Evolutionary conservation across 2,797 vertebrate genomes (phyloP).

Genomic region (Lepus townsendii): DNA sequence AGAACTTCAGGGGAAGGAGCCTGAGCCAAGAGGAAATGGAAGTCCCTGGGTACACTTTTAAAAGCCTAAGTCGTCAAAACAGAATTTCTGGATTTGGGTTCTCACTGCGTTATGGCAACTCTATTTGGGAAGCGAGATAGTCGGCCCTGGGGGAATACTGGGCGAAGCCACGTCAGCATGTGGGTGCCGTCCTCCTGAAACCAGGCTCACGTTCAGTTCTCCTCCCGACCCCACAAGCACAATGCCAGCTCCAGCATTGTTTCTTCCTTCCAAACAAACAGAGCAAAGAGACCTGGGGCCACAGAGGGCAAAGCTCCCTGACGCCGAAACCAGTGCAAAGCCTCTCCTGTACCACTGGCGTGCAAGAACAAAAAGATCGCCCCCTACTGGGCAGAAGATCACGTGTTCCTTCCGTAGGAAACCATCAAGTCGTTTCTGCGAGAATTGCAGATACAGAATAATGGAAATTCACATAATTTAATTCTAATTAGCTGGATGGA

Average conservation of each 20-base stretch:
- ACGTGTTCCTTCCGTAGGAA: conserved; percentile 48
- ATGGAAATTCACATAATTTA: background rate
- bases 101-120: conserved; percentile 51
- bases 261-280: background rate
- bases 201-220: background rate
- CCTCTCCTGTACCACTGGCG: background rate
- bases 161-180: background rate
- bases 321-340: background rate
- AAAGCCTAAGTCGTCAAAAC: conserved; percentile 66
- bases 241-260: background rate
- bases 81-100: conserved; percentile 60
- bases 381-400: background rate
- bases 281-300: background rate
- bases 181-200: background rate
- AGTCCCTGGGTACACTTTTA: conserved; percentile 59
- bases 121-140: conserved; percentile 68
- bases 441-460: background rate
- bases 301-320: background rate
- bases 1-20: background rate
- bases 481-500: background rate
- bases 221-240: background rate
- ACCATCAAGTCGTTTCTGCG: background rate
- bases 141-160: background rate
- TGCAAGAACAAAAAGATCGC: background rate
- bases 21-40: conserved; percentile 58